Evolutionary conservation across 2,113 vertebrate genomes (phyloP).

Genomic region (Procavia capensis): DNA sequence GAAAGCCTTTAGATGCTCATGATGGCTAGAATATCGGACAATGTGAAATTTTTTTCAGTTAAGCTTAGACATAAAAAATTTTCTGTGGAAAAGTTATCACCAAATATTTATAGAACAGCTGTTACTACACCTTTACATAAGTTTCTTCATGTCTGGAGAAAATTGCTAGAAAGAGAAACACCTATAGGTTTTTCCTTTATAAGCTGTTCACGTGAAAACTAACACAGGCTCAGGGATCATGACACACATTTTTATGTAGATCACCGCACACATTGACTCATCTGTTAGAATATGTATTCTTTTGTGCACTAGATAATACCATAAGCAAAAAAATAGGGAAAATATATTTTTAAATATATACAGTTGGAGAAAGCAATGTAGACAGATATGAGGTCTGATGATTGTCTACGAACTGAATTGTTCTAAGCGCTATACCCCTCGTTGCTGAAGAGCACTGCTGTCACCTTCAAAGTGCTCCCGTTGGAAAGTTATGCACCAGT

Average conservation of each 20-base stretch:
- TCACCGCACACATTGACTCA: neutral
- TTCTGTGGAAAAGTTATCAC: neutral
- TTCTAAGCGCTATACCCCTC: too few species aligned
- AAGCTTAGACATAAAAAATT: slow-evolving; percentile 1
- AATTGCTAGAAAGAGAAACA: neutral
- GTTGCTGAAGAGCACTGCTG: too few species aligned
- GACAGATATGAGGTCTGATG: too few species aligned
- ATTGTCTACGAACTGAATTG: too few species aligned
- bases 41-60: neutral
- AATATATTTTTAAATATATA: slow-evolving; percentile 3
- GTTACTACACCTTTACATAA: neutral
- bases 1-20: neutral
- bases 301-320: neutral
- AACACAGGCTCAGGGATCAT: neutral
- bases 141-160: neutral
- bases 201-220: neutral
- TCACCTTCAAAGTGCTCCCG: too few species aligned
- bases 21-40: neutral
- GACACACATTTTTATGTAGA: neutral
- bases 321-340: neutral
- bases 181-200: neutral
- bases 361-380: neutral
- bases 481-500: too few species aligned
- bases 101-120: neutral
- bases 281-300: neutral